Evolutionary conservation across 1,140 invertebrate genomes (phyloP), one percentile per base, ranked within the genome.

Genomic region (Drosophila lini): DNA sequence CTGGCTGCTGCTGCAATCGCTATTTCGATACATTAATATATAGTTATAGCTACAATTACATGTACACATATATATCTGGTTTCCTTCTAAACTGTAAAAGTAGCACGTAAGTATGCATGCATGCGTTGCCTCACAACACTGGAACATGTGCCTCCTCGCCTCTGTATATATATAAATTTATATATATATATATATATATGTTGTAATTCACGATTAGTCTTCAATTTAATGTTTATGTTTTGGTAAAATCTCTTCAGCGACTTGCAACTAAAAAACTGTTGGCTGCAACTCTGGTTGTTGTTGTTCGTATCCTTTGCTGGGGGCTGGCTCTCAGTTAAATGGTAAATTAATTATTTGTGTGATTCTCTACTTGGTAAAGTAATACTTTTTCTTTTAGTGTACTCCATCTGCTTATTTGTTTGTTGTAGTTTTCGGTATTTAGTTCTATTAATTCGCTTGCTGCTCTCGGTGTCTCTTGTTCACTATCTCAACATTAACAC

Each of bases 391-490:
- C 79, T 77, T 69, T 22, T 79, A 75, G 63, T 81, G 79, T 73
- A 58, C 58, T 74, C 62, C 79, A 47, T 78, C 63, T 16, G 53
- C 31, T 79, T 55, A 56, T 40, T 42, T 73, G 42, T 78, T 55
- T 41, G 59, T 42, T 69, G 38, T 45, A 40, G 19, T 38, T 38
- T 68, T 85, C 47, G 50, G 40, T 81, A 77, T 80, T 83, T 89
- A 83, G 80, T 77, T 83, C 73, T 86, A 88, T 89, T 83, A 83
- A 83, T 83, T 81, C 69, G 81, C 74, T 75, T 84, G 78, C 81
- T 79, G 85, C 75, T 85, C 70, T 86, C 83, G 83, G 83, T 88
- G 83, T 89, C 80, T 89, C 71, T 75, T 59, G 61, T 82, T 89
- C 63, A 73, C 45, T 74, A 81, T 80, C 52, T 55, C 84, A 89